Evolutionary conservation across 2,888 invertebrate species (phyloP).

Genomic region (Drosophila histrio): DNA sequence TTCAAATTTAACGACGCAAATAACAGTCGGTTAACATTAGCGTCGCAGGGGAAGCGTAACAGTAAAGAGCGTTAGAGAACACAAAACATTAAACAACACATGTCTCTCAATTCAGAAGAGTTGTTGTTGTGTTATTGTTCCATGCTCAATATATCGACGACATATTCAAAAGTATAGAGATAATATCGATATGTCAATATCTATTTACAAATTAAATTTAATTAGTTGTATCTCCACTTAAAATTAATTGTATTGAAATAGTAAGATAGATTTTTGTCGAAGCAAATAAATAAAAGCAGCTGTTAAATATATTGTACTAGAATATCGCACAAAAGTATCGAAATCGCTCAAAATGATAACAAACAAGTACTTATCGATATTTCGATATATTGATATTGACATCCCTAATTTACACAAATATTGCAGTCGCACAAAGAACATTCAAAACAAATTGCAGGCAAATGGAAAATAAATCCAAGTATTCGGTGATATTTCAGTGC

Average conservation of each 20-base stretch:
- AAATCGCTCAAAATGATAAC: too few species aligned
- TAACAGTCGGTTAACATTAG: neutral
- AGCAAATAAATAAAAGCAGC: too few species aligned
- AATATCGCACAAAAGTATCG: too few species aligned
- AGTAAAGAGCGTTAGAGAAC: neutral
- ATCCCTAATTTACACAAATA: constrained; percentile 8
- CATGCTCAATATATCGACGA: neutral
- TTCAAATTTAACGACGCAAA: neutral
- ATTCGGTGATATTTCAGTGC: constrained; percentile 32
- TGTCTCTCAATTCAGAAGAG: neutral
- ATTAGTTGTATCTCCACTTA: too few species aligned
- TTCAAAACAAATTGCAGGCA: neutral
- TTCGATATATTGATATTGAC: too few species aligned
- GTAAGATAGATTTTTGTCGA: too few species aligned
- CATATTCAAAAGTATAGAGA: constrained; percentile 21
- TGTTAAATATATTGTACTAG: too few species aligned
- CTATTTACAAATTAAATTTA: too few species aligned
- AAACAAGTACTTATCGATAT: neutral
- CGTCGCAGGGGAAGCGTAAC: neutral
- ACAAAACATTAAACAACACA: neutral
- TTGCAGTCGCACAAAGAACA: neutral
- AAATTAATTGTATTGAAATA: too few species aligned
- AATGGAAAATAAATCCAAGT: constrained; percentile 27
- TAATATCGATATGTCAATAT: too few species aligned
- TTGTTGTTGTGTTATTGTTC: neutral